A percentile compares a stretch with the other conserved stretches of the same genome.
Evolutionary conservation across 2,113 vertebrate species (phyloP).

Genomic region (Crotalus viridis): DNA sequence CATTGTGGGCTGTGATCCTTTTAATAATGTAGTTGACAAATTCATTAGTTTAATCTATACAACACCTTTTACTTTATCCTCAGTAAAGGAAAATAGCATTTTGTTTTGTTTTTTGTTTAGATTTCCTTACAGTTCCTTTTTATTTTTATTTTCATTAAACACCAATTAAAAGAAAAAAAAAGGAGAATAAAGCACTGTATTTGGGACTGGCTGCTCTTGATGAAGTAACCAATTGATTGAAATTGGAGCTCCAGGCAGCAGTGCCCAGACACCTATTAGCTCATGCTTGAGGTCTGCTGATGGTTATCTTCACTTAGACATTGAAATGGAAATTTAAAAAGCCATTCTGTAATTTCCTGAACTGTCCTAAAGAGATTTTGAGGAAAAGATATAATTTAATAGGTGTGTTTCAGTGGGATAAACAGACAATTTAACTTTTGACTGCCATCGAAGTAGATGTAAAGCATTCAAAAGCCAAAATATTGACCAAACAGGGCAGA

Average conservation of each 20-base stretch:
- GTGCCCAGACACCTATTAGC: slow-evolving; percentile 16
- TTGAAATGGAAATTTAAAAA: slow-evolving; percentile 24
- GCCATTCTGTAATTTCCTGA: slow-evolving; percentile 29
- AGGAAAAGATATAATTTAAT: slow-evolving; percentile 28
- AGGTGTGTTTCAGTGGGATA: not conserved
- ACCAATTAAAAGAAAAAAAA: not conserved
- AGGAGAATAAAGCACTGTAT: not conserved
- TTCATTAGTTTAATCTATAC: not conserved
- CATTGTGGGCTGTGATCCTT: not conserved
- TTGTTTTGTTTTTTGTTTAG: not conserved
- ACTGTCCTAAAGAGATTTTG: slow-evolving; percentile 28
- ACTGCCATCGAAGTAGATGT: not conserved
- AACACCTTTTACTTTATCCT: not conserved
- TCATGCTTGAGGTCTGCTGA: slow-evolving; percentile 8
- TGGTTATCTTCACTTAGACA: not conserved
- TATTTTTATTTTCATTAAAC: not conserved
- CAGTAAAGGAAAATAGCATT: not conserved
- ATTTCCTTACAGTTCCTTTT: not conserved
- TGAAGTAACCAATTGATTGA: slow-evolving; percentile 5
- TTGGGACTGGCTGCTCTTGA: not conserved
- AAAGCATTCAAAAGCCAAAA: not conserved
- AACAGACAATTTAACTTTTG: slow-evolving; percentile 26
- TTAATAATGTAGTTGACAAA: not conserved
- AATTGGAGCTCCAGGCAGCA: not conserved
- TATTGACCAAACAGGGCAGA: not conserved